A percentile compares a stretch with the other conserved stretches of the same genome.
These are phyloP conservation scores for Leistus spinibarbis DNA, from an alignment of 2,888 invertebrate species.

Conservation along the genomic window DNA sequence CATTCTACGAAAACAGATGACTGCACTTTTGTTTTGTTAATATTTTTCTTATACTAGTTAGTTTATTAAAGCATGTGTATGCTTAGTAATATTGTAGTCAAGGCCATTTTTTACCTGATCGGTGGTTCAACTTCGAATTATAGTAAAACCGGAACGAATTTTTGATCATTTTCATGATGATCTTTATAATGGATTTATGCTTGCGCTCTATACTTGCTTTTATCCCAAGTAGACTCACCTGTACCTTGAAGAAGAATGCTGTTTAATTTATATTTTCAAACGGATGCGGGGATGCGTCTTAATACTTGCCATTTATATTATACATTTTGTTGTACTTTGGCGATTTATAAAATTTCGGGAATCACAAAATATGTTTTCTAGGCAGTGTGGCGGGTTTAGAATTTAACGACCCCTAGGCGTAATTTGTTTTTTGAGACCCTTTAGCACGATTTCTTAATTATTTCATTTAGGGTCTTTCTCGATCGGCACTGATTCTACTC, in stretches of 20 bases:
- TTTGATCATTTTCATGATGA: conserved; percentile 40
- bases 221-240: conserved; percentile 9
- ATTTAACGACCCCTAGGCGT: too few relatives aligned
- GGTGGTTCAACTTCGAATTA: conserved; percentile 44
- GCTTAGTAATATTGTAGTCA: conserved; percentile 19
- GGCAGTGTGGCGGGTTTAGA: too few relatives aligned
- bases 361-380: too few relatives aligned
- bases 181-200: conserved; percentile 26
- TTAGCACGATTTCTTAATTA: too few relatives aligned
- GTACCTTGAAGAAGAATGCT: conserved; percentile 20
- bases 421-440: too few relatives aligned
- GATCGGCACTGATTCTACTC: too few relatives aligned
- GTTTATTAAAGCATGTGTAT: not conserved
- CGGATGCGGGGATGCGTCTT: conserved; percentile 16
- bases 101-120: conserved; percentile 43
- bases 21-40: not conserved
- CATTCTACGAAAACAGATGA: too few relatives aligned
- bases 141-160: conserved; percentile 42
- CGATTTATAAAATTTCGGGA: too few relatives aligned
- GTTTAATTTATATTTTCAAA: conserved; percentile 20
- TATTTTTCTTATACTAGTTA: not conserved
- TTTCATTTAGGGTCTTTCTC: too few relatives aligned
- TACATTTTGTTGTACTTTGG: too few relatives aligned
- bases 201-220: conserved; percentile 28
- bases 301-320: not conserved